Evolutionary conservation across 2,113 vertebrate species (phyloP).

Genomic region (Azemiops feae): DNA sequence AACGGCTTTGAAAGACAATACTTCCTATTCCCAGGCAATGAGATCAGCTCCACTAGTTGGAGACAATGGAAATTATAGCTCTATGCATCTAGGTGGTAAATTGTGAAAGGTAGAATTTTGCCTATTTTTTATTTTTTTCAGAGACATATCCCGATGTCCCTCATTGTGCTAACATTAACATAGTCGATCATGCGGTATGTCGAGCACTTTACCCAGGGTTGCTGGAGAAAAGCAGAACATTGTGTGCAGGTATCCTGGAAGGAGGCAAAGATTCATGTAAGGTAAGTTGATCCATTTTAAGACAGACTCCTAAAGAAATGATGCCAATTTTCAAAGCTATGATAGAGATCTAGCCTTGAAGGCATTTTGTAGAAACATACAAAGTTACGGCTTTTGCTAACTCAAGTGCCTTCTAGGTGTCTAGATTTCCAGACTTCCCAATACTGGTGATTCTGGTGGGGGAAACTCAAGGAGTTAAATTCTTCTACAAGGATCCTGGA

Average conservation of each 20-base stretch:
- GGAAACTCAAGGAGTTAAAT: not conserved
- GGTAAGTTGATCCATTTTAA: slow-evolving; percentile 62
- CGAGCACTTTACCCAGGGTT: slow-evolving; percentile 62
- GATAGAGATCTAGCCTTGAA: not conserved
- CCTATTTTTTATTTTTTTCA: slow-evolving; percentile 30
- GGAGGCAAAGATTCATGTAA: slow-evolving; percentile 82
- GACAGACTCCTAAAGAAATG: not conserved
- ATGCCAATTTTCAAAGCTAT: not conserved
- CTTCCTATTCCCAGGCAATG: not conserved
- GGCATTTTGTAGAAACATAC: not conserved
- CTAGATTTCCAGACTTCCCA: not conserved
- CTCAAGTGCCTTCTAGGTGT: not conserved
- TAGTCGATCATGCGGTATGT: slow-evolving; percentile 68
- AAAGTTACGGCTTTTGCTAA: not conserved
- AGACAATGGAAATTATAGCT: not conserved
- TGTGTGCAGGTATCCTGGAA: slow-evolving; percentile 79
- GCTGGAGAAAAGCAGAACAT: slow-evolving; percentile 73
- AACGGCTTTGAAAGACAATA: not conserved
- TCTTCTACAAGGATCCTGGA: not conserved
- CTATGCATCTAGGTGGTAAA: not conserved
- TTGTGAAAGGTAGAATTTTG: not conserved
- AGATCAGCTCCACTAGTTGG: not conserved
- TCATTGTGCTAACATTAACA: slow-evolving; percentile 70
- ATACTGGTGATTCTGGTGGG: not conserved
- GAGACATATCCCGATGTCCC: slow-evolving; percentile 70